phyloP scores from a whole-genome alignment of 2,113 vertebrate species.

The Romanogobio albipinnatus region DNA sequence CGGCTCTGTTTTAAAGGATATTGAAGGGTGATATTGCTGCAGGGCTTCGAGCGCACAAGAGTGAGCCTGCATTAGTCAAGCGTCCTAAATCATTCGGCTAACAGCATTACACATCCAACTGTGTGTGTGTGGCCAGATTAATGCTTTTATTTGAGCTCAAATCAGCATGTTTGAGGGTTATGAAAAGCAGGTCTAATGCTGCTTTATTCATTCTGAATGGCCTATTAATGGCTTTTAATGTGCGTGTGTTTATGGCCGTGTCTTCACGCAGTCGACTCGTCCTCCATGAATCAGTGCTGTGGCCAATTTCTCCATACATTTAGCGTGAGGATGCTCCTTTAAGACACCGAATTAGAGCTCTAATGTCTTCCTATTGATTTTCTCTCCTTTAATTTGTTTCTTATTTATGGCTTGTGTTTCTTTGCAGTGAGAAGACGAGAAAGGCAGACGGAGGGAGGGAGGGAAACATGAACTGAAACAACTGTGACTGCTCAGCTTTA shows the following conservation, averaged over 20 bases:
- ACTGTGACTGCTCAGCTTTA: not conserved
- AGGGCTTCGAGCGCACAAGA: not conserved
- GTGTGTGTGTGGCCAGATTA: not conserved
- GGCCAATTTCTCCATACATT: conserved; percentile 72
- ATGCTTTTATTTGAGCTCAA: conserved; percentile 35
- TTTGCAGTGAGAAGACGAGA: conserved; percentile 39
- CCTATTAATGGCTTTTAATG: conserved; percentile 49
- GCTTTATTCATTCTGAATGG: conserved; percentile 37
- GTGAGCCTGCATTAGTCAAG: not conserved
- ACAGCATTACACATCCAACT: not conserved
- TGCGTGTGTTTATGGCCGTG: conserved; percentile 50
- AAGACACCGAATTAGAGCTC: conserved; percentile 72
- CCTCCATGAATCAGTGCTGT: conserved; percentile 66
- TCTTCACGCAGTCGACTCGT: conserved; percentile 42
- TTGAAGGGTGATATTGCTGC: not conserved
- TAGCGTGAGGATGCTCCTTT: conserved; percentile 65
- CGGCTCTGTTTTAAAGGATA: not conserved
- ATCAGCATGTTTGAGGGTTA: conserved; percentile 39
- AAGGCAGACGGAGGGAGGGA: no score
- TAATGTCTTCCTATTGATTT: conserved; percentile 76
- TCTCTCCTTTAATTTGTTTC: conserved; percentile 71
- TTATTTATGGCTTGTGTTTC: conserved; percentile 70
- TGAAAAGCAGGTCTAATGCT: not conserved
- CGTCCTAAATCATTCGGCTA: not conserved
- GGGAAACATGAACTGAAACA: no score